Evolutionary conservation across 2,797 vertebrate genomes (phyloP).

Genomic region (Alauda arvensis): DNA sequence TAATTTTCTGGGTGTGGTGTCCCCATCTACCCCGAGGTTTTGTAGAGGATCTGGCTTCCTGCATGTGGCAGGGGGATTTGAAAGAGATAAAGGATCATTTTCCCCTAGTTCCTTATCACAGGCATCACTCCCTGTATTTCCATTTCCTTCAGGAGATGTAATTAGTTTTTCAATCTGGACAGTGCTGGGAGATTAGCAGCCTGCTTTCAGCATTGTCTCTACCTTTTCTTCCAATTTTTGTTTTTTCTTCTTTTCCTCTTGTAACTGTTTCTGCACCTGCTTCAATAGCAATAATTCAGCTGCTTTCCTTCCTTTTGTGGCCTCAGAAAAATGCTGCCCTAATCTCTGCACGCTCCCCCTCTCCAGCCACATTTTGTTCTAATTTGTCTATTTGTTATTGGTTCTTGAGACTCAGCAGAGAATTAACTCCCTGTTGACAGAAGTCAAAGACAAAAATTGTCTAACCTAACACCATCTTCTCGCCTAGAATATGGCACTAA

Average conservation of each 20-base stretch:
- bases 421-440: not conserved
- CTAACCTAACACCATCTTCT: not conserved
- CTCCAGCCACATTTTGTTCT: not conserved
- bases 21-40: not conserved
- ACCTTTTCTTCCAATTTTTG: not conserved
- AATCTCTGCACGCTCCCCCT: rapidly evolving
- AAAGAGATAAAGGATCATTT: not conserved
- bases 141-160: not conserved
- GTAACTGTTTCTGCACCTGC: not conserved
- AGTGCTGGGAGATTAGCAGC: not conserved
- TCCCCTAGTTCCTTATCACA: not conserved
- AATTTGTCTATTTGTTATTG: not conserved
- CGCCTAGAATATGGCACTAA: rapidly evolving
- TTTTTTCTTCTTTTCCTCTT: not conserved
- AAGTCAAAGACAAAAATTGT: not conserved
- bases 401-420: not conserved
- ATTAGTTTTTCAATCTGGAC: not conserved
- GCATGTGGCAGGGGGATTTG: not conserved
- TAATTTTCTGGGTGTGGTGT: not conserved
- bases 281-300: not conserved
- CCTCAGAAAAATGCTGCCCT: not conserved
- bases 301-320: not conserved
- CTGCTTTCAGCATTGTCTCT: not conserved
- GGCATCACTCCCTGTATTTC: not conserved
- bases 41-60: not conserved